Conservation (phyloP, 2,113 vertebrate genomes). For the Rallus limicola region DNA sequence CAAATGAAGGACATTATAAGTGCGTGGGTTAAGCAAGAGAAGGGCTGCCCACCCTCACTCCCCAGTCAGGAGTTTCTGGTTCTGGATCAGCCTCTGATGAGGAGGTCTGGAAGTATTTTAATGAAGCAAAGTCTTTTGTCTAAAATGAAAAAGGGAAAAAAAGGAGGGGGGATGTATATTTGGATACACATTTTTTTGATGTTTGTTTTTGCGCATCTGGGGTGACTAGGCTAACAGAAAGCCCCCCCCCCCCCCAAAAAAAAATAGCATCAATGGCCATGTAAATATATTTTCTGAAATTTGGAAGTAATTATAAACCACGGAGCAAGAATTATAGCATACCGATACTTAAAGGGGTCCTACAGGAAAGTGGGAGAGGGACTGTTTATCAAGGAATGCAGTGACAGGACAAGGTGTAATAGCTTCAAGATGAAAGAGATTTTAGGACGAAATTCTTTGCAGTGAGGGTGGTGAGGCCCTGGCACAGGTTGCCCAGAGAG, state of each 20-base stretch:
- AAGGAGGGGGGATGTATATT: neutral
- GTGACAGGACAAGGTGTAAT: too few relatives aligned
- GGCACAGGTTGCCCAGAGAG: too few relatives aligned
- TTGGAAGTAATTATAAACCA: neutral
- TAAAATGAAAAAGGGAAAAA: neutral
- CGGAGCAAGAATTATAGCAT: neutral
- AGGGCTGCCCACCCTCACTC: accelerated
- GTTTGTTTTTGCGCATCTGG: neutral
- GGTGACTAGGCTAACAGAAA: neutral
- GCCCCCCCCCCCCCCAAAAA: neutral
- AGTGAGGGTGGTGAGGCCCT: too few relatives aligned
- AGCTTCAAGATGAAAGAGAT: too few relatives aligned
- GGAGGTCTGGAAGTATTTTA: neutral
- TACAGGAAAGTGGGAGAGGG: too few relatives aligned
- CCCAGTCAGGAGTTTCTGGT: neutral
- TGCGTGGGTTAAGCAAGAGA: neutral
- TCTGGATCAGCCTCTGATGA: neutral
- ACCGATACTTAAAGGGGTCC: too few relatives aligned
- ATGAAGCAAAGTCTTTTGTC: neutral
- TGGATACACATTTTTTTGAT: neutral
- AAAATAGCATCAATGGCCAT: neutral
- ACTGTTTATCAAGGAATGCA: too few relatives aligned
- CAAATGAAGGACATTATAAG: neutral
- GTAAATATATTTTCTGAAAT: neutral
- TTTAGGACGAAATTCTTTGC: too few relatives aligned